Conservation (phyloP, 2,113 vertebrate species). For the Oncorhynchus tshawytscha region DNA sequence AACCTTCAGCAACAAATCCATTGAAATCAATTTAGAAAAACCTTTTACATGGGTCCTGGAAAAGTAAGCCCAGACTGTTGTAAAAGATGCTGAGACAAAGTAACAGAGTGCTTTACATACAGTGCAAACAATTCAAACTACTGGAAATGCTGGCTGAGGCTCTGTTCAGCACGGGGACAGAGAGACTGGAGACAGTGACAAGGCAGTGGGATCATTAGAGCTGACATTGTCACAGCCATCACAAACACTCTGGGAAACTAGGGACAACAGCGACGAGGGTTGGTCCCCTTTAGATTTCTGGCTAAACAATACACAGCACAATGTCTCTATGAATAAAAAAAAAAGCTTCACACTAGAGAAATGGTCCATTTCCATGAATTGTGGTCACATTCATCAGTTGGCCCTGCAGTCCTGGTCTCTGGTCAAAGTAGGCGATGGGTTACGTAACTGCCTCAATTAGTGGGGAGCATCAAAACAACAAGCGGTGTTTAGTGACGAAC, state of each 20-base stretch:
- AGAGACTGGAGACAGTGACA: not conserved
- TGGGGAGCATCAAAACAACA: constrained; percentile 33
- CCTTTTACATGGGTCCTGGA: too few relatives aligned
- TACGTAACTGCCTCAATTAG: constrained; percentile 57
- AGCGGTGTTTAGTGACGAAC: constrained; percentile 36
- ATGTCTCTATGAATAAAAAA: too few relatives aligned
- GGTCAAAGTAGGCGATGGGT: constrained; percentile 28
- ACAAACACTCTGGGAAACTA: not conserved
- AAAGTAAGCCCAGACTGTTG: too few relatives aligned
- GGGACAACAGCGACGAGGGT: not conserved
- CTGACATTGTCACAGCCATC: not conserved
- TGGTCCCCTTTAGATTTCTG: too few relatives aligned
- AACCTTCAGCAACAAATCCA: too few relatives aligned
- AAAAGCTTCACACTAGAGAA: not conserved
- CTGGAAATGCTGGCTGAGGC: not conserved
- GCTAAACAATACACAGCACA: not conserved
- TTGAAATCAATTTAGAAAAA: too few relatives aligned
- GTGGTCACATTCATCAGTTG: not conserved
- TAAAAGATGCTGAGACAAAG: too few relatives aligned
- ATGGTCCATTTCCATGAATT: constrained; percentile 2
- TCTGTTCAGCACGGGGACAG: not conserved
- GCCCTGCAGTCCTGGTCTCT: not conserved
- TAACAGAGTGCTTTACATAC: too few relatives aligned
- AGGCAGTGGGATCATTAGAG: not conserved
- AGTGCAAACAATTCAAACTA: too few relatives aligned